These are phyloP conservation scores for Propithecus perrieri DNA, from an alignment of 2,797 vertebrate species.

Conservation along the genomic window DNA sequence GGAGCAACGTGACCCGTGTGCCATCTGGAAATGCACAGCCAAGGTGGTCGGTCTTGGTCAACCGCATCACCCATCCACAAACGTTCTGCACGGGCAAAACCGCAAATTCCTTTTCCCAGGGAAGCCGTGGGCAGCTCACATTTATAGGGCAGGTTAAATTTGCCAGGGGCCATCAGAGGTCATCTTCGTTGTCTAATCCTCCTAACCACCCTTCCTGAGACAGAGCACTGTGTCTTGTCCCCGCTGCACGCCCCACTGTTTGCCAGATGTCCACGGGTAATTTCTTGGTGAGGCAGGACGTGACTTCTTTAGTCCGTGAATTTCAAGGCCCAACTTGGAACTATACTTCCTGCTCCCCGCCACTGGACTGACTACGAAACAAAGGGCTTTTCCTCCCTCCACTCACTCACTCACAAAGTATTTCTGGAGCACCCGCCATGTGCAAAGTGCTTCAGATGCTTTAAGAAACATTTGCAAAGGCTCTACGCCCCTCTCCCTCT, in stretches of 20 bases:
- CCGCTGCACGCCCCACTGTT: rapidly evolving
- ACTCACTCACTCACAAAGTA: neutral
- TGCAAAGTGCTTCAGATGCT: neutral
- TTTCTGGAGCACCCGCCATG: neutral
- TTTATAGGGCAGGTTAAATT: neutral
- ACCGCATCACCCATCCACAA: too few relatives aligned
- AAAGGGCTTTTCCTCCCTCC: neutral
- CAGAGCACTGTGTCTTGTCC: rapidly evolving
- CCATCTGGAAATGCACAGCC: neutral
- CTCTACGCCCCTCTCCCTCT: neutral
- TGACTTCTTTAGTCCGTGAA: neutral
- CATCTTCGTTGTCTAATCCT: neutral
- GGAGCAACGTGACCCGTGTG: neutral
- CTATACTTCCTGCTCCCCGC: neutral
- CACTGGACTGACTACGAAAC: neutral
- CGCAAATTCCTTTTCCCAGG: neutral
- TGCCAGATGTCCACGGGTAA: neutral
- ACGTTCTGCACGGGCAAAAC: neutral
- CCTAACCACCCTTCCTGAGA: rapidly evolving
- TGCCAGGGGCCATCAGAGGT: neutral
- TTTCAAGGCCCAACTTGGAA: neutral
- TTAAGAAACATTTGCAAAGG: neutral
- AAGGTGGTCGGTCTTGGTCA: neutral
- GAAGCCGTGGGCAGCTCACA: rapidly evolving
- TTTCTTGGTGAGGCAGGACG: neutral